These are phyloP conservation scores for Hipposideros armiger DNA, from an alignment of 2,113 vertebrate species.

Conservation along the genomic window DNA sequence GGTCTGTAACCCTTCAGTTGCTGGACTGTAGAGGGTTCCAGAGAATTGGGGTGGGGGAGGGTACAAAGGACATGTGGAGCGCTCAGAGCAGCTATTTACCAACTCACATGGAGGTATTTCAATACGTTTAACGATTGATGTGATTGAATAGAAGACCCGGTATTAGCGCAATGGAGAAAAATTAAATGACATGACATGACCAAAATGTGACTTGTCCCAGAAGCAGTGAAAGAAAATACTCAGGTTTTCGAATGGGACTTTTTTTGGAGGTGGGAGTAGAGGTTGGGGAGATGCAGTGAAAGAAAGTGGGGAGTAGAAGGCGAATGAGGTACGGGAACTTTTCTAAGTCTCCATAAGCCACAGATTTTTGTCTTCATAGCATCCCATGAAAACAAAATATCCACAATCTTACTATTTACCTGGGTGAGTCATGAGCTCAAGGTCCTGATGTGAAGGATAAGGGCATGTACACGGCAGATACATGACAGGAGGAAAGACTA, in stretches of 20 bases:
- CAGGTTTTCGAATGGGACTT: neutral
- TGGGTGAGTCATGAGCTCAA: neutral
- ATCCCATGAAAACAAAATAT: constrained; percentile 36
- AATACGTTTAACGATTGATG: neutral
- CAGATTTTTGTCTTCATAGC: constrained; percentile 4
- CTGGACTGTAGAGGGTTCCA: neutral
- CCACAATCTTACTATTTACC: neutral
- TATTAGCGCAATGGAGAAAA: neutral
- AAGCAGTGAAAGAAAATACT: neutral
- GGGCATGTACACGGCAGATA: neutral
- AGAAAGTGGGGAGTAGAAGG: neutral
- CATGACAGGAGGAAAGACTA: neutral
- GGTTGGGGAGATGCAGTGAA: neutral
- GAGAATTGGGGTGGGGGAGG: too few species aligned
- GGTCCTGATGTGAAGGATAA: neutral
- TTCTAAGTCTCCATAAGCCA: neutral
- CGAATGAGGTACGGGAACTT: neutral
- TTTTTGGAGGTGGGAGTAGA: neutral
- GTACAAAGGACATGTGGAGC: neutral
- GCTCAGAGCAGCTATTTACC: neutral
- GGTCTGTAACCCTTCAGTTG: neutral
- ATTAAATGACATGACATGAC: neutral
- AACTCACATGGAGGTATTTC: neutral
- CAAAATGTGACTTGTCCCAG: neutral
- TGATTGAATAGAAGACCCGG: neutral